Evolutionary conservation across 2,888 invertebrate genomes (phyloP), one percentile per base, ranked within the genome.

Genomic region (Micropterix aruncella): DNA sequence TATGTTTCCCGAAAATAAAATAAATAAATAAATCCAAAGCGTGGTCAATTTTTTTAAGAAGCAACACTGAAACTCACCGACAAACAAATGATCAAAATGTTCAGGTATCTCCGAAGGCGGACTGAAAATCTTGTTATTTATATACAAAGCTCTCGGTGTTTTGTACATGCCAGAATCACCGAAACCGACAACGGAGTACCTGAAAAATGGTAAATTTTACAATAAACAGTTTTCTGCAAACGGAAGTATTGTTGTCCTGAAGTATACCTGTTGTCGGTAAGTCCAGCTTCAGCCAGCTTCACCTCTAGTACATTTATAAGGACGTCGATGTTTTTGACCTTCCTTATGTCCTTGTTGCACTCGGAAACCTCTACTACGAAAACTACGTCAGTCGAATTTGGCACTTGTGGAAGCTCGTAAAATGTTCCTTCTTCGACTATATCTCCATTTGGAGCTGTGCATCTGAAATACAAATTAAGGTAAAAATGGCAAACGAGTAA

Each of bases 301-400:
- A 79, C 81, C 50, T 81, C 77, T 38, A 90, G 62, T 5, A 77
- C 74, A 40, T 74, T 73, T 0, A 85, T 62, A 37, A 91, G 68
- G 3, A 75, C 64, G 54, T 83, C 82, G 42, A 89, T 74, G 53
- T 80, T 86, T 54, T 79, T 80, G 44, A 67, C 72, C 46, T 70
- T 71, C 36, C 74, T 70, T 1, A 88, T 60, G 52, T 83, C 77
- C 49, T 70, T 70, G 65, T 93, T 94, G 60, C 94, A 94, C 3
- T 72, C 66, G 52, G 85, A 84, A 2, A 91, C 89, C 57, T 95
- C 93, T 1, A 94, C 74, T 43, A 95, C 79, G 60, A 95, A 88
- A 43, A 94, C 87, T 0, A 93, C 73, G 62, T 95, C 95, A 2
- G 84, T 82, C 3, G 86, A 83, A 49, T 65, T 72, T 0, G 80